Conservation (phyloP, 2,888 invertebrate species). For the Epinotia demarniana region DNA sequence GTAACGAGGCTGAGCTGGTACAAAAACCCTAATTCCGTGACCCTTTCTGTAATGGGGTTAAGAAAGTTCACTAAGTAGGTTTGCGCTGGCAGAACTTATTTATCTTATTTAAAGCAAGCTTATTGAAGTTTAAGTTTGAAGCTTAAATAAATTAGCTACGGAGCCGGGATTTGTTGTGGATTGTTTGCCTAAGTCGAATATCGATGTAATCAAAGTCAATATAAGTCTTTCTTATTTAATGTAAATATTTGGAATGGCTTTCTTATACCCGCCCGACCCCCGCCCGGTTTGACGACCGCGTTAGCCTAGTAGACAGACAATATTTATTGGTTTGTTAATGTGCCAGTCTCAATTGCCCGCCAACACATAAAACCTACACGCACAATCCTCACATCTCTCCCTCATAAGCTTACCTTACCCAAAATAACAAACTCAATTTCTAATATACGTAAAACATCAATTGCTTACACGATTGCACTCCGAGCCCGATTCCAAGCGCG, state of each 20-base stretch:
- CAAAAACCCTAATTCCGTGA: conserved; percentile 46
- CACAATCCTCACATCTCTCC: no score
- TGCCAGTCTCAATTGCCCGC: no score
- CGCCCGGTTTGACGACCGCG: no score
- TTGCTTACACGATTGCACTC: no score
- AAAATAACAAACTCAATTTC: no score
- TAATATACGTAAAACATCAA: no score
- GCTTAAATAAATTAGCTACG: conserved; percentile 51
- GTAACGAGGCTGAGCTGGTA: conserved; percentile 46
- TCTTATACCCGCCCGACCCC: no score
- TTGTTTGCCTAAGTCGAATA: conserved; percentile 1
- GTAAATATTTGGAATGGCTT: not conserved
- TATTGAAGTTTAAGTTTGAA: conserved; percentile 44
- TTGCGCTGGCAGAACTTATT: conserved; percentile 47
- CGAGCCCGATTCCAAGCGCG: no score
- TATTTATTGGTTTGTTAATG: no score
- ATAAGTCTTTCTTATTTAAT: not conserved
- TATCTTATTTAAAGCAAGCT: conserved; percentile 44
- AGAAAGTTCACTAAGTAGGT: conserved; percentile 47
- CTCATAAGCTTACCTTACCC: no score
- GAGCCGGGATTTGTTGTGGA: conserved; percentile 10
- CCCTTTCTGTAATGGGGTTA: conserved; percentile 47
- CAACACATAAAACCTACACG: no score
- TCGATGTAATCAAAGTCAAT: conserved; percentile 3
- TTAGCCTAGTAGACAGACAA: no score